Conservation (phyloP, 1,140 invertebrate genomes). For the Zophobas morio region DNA sequence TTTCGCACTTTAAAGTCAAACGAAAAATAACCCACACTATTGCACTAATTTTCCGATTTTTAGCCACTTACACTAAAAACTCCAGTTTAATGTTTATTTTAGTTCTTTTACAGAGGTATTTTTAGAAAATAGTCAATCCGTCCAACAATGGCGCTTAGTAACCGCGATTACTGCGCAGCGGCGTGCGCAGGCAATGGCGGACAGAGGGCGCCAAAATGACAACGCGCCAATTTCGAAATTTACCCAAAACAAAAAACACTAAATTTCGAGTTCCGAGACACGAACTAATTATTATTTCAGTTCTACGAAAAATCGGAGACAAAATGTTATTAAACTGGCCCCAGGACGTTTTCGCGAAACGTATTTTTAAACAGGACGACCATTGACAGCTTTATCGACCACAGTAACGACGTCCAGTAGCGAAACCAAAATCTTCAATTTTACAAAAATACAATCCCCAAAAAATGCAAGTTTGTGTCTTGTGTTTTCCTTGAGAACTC, state of each 20-base stretch:
- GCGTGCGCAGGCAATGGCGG: slow-evolving; percentile 16
- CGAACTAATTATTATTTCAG: background rate
- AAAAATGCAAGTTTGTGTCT: no score
- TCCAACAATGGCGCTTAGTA: slow-evolving; percentile 62
- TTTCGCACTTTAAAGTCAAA: slow-evolving; percentile 57
- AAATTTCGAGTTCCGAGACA: background rate
- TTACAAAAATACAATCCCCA: no score
- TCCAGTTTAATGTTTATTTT: slow-evolving; percentile 42
- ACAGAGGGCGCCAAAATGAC: slow-evolving; percentile 8
- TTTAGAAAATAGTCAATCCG: slow-evolving; percentile 57
- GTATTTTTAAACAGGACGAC: no score
- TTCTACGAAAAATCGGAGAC: no score
- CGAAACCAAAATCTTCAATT: no score
- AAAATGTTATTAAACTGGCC: no score
- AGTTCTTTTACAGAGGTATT: slow-evolving; percentile 47
- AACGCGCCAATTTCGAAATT: slow-evolving; percentile 15
- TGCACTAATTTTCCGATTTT: slow-evolving; percentile 42
- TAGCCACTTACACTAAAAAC: slow-evolving; percentile 44
- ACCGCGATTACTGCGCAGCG: slow-evolving; percentile 53
- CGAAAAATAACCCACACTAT: slow-evolving; percentile 40
- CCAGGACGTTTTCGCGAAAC: no score
- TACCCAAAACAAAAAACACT: background rate
- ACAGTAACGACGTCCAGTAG: no score
- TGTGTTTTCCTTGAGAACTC: no score
- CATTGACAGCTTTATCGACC: no score